phyloP scores from a whole-genome alignment of 2,113 vertebrate genomes.

The Cyprinodon brontotheroides region DNA sequence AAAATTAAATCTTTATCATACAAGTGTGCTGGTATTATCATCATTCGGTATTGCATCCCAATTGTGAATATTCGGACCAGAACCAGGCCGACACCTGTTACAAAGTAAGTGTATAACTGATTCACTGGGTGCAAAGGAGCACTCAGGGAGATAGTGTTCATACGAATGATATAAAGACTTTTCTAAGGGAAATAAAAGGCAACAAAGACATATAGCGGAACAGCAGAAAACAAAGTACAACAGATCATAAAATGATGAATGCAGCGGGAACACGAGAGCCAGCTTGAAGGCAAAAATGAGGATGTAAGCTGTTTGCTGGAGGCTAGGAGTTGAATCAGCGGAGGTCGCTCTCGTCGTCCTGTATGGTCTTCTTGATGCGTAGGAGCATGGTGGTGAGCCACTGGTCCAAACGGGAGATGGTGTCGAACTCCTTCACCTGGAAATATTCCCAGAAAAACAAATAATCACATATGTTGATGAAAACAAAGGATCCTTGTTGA shows the following conservation, averaged over 20 bases:
- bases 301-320: slow-evolving; percentile 6
- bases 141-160: slow-evolving; percentile 57
- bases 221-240: slow-evolving; percentile 15
- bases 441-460: not conserved
- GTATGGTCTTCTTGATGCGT: slow-evolving; percentile 94
- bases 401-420: slow-evolving; percentile 92
- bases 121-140: slow-evolving; percentile 20
- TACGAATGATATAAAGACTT: slow-evolving; percentile 1
- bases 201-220: slow-evolving; percentile 39
- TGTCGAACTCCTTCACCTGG: slow-evolving; percentile 94
- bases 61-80: slow-evolving; percentile 12
- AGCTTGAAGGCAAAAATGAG: slow-evolving; percentile 40
- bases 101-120: slow-evolving; percentile 28
- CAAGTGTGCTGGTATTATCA: slow-evolving; percentile 46
- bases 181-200: slow-evolving; percentile 28
- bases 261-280: slow-evolving; percentile 25
- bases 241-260: slow-evolving; percentile 8
- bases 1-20: slow-evolving; percentile 36
- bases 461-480: too few relatives aligned
- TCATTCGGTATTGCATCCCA: slow-evolving; percentile 42
- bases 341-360: slow-evolving; percentile 88
- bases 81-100: slow-evolving; percentile 23
- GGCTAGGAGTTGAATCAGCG: slow-evolving; percentile 55
- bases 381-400: slow-evolving; percentile 97
- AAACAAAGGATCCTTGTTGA: too few relatives aligned